Evolutionary conservation across 2,888 invertebrate species (phyloP).

Genomic region (Anthrax anthrax): DNA sequence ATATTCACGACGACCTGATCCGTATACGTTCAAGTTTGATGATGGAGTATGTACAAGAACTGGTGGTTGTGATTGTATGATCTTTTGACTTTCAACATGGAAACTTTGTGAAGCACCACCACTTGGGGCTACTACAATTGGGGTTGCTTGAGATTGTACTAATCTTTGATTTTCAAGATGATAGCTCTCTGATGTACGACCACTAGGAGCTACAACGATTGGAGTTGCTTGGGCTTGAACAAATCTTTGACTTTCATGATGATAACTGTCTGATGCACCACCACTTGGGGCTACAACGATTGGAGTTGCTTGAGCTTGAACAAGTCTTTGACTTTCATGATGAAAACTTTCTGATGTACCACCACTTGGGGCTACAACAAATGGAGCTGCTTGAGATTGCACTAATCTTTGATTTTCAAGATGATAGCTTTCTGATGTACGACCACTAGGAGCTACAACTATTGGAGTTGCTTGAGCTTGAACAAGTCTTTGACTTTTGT

Average conservation of each 20-base stretch:
- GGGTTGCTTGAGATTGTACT: conserved; percentile 16
- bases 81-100: conserved; percentile 21
- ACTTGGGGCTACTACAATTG: conserved; percentile 6
- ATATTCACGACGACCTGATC: background rate
- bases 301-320: conserved; percentile 1
- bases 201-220: background rate
- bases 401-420: background rate
- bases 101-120: conserved; percentile 20
- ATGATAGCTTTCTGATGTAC: conserved; percentile 1
- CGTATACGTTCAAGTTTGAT: conserved; percentile 2
- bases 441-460: conserved; percentile 2
- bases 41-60: conserved; percentile 5
- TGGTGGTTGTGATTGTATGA: conserved; percentile 16
- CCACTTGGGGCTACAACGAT: conserved; percentile 3
- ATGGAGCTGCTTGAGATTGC: conserved; percentile 3
- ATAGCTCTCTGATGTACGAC: conserved; percentile 19
- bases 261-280: conserved; percentile 1
- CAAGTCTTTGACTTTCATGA: background rate
- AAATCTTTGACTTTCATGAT: background rate
- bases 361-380: background rate
- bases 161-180: conserved; percentile 21
- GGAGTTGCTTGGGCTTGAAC: conserved; percentile 2
- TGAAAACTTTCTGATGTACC: conserved; percentile 4
- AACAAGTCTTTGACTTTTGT: background rate
- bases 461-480: conserved; percentile 6